Conservation (phyloP, 2,113 vertebrate genomes). For the Prietella phreatophila region DNA sequence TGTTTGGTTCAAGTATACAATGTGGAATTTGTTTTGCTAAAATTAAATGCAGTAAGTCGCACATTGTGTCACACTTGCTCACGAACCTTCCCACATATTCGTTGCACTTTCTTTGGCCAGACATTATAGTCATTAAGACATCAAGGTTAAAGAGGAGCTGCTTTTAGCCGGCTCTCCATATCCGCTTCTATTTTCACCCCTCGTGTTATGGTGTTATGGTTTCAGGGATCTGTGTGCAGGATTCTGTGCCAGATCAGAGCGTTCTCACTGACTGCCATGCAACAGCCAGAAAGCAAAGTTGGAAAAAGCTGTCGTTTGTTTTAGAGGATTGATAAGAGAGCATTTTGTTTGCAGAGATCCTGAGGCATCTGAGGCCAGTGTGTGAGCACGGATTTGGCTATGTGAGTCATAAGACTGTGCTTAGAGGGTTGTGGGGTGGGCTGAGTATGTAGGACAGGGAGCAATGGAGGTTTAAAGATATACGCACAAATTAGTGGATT, state of each 20-base stretch:
- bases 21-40: background rate
- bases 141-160: slow-evolving; percentile 8
- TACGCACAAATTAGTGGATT: background rate
- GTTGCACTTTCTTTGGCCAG: background rate
- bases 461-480: background rate
- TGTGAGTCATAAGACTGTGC: slow-evolving; percentile 20
- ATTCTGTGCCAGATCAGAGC: background rate
- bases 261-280: background rate
- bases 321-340: background rate
- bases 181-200: slow-evolving; percentile 3
- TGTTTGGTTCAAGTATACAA: background rate
- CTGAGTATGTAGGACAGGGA: background rate
- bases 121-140: background rate
- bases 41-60: background rate
- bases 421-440: background rate
- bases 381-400: slow-evolving; percentile 10
- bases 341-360: slow-evolving; percentile 1
- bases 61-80: background rate
- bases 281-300: background rate
- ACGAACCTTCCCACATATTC: background rate
- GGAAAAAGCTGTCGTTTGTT: background rate
- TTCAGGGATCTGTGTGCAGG: background rate
- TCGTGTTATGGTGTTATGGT: background rate
- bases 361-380: slow-evolving; percentile 8
- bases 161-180: background rate